Evolutionary conservation across 2,797 vertebrate genomes (phyloP).

Genomic region (Delichon dasypus): DNA sequence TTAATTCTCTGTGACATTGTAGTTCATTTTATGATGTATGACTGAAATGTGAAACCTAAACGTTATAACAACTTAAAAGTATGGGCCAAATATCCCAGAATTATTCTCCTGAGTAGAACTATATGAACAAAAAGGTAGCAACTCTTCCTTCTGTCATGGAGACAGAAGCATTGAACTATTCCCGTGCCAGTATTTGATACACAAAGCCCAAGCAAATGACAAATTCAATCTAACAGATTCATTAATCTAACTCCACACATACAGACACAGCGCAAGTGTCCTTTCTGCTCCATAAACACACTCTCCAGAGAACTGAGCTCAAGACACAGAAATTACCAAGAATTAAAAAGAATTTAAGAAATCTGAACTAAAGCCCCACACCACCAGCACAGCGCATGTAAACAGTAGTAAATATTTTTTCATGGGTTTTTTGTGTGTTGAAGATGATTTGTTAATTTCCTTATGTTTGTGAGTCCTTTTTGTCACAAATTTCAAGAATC

Average conservation of each 20-base stretch:
- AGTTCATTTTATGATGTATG: neutral
- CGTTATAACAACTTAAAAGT: neutral
- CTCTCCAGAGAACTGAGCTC: neutral
- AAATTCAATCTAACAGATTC: neutral
- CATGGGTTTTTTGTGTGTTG: neutral
- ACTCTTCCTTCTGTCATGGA: neutral
- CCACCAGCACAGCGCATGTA: accelerated
- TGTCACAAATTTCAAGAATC: neutral
- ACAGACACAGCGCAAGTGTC: neutral
- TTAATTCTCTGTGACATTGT: neutral
- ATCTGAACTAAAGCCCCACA: neutral
- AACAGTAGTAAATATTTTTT: neutral
- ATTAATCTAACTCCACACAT: too few species aligned
- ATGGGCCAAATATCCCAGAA: neutral
- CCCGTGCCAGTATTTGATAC: neutral
- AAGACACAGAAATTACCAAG: neutral
- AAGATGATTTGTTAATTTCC: neutral
- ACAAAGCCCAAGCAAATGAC: neutral
- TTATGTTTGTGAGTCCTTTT: neutral
- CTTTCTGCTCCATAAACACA: neutral
- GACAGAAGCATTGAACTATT: neutral
- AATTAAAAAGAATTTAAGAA: neutral
- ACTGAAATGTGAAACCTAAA: neutral
- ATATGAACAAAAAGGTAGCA: neutral
- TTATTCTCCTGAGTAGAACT: neutral